Percentiles rank a stretch among this genome's conserved stretches.
Conservation (phyloP, 35 echinoderm and acorn worm genomes). For the Apostichopus californicus region DNA sequence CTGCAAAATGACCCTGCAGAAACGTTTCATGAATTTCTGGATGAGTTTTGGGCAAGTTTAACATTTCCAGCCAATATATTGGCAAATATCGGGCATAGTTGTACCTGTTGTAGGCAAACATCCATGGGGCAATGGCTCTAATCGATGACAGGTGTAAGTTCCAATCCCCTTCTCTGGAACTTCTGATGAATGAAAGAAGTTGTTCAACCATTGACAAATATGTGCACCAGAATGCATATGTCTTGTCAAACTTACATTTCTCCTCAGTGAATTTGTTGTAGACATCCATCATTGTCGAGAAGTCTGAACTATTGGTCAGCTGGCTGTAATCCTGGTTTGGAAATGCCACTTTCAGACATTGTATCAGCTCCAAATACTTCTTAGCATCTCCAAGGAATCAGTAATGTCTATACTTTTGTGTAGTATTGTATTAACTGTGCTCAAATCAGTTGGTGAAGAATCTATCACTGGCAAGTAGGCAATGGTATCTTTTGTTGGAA, state of each 20-base stretch:
- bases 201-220: slow-evolving; percentile 56
- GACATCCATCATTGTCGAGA: neutral
- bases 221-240: slow-evolving; percentile 61
- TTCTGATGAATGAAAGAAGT: slow-evolving; percentile 19
- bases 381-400: neutral
- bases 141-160: neutral
- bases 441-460: slow-evolving; percentile 69
- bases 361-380: neutral
- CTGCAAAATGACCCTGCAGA: slow-evolving; percentile 35
- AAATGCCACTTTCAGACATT: neutral
- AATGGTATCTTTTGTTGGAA: slow-evolving; percentile 38
- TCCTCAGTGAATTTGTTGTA: slow-evolving; percentile 24
- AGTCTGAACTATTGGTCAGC: neutral
- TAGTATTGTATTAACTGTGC: slow-evolving; percentile 71
- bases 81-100: slow-evolving; percentile 68
- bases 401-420: slow-evolving; percentile 47
- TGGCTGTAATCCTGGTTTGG: neutral
- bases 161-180: slow-evolving; percentile 48
- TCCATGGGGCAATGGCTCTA: slow-evolving; percentile 48
- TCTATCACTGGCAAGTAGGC: slow-evolving; percentile 77
- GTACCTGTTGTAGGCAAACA: slow-evolving; percentile 62
- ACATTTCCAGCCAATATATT: slow-evolving; percentile 57
- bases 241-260: neutral
- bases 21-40: neutral
- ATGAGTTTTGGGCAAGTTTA: slow-evolving; percentile 18